Conservation (phyloP, 2,113 vertebrate genomes). For the Aldabrachelys gigantea region DNA sequence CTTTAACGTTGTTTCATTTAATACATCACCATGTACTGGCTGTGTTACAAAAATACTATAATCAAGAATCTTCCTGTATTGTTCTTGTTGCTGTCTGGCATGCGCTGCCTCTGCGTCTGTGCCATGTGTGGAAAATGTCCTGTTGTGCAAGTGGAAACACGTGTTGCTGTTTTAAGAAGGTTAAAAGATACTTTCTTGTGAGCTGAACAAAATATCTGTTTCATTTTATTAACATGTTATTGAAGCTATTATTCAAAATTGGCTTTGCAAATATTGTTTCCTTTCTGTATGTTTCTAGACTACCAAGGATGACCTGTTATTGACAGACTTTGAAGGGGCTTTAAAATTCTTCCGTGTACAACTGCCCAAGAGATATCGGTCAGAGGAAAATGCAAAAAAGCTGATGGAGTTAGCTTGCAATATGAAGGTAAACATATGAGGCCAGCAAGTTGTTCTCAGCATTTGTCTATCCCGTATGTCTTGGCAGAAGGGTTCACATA, state of each 20-base stretch:
- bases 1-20: not conserved
- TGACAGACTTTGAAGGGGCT: slow-evolving; percentile 96
- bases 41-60: accelerated
- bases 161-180: not conserved
- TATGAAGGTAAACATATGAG: slow-evolving; percentile 89
- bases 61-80: not conserved
- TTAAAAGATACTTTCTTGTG: not conserved
- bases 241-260: not conserved
- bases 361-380: slow-evolving; percentile 97
- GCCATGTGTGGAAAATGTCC: not conserved
- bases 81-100: not conserved
- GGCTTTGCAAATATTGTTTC: not conserved
- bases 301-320: slow-evolving; percentile 94
- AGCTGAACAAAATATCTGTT: not conserved
- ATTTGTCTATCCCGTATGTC: not conserved
- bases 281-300: slow-evolving; percentile 80
- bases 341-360: slow-evolving; percentile 98
- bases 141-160: not conserved
- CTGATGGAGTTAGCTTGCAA: slow-evolving; percentile 98
- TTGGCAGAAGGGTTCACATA: not conserved
- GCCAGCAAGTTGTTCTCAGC: not conserved
- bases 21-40: not conserved
- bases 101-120: not conserved
- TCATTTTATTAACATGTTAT: not conserved
- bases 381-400: slow-evolving; percentile 98